Evolutionary conservation across 2,888 invertebrate species (phyloP).

Genomic region (Crematogaster levior): DNA sequence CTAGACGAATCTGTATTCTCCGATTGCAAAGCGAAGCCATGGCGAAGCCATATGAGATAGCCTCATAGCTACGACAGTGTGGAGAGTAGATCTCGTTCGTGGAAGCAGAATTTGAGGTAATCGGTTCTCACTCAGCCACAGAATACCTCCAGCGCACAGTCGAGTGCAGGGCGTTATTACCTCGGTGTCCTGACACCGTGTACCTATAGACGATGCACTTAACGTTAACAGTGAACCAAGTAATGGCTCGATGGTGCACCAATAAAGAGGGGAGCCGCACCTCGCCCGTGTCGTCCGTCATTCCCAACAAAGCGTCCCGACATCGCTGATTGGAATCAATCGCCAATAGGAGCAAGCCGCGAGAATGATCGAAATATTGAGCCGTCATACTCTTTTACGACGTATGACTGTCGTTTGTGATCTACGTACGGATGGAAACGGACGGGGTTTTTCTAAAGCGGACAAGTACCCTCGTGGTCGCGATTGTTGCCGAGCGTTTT

Average conservation of each 20-base stretch:
- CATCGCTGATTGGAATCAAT: constrained; percentile 71
- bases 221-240: constrained; percentile 72
- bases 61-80: constrained; percentile 20
- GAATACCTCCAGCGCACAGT: constrained; percentile 48
- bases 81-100: constrained; percentile 16
- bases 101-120: constrained; percentile 51
- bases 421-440: constrained; percentile 54
- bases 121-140: constrained; percentile 62
- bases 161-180: constrained; percentile 65
- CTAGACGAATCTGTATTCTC: constrained; percentile 44
- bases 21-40: constrained; percentile 41
- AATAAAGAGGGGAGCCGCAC: constrained; percentile 34
- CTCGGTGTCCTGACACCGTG: constrained; percentile 62
- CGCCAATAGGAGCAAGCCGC: constrained; percentile 50
- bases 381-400: constrained; percentile 59
- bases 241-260: constrained; percentile 66
- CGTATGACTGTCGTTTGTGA: constrained; percentile 48
- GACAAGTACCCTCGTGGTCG: constrained; percentile 47
- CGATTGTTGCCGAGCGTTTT: constrained; percentile 29
- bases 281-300: constrained; percentile 32
- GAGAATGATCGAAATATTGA: constrained; percentile 57
- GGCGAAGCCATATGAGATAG: constrained; percentile 41
- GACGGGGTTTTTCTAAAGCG: constrained; percentile 33
- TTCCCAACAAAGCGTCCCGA: constrained; percentile 56
- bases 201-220: constrained; percentile 73